Evolutionary conservation across 2,113 vertebrate genomes (phyloP).

Genomic region (Laterallus jamaicensis): DNA sequence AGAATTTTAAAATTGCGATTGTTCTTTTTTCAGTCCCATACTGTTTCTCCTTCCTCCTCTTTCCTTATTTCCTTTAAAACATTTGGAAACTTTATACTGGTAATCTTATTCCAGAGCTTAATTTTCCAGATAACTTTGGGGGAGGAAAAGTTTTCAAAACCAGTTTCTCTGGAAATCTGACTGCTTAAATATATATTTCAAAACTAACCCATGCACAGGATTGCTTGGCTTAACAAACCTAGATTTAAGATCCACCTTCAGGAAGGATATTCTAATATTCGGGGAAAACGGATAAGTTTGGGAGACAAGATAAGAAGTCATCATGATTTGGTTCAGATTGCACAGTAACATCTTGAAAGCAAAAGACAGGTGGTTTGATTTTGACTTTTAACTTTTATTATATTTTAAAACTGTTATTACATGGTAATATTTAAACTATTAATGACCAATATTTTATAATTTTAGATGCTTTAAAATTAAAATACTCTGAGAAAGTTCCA

Average conservation of each 20-base stretch:
- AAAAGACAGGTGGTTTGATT: not conserved
- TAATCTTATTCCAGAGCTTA: not conserved
- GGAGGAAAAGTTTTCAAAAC: not conserved
- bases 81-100: not conserved
- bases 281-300: not conserved
- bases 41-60: not conserved
- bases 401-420: not conserved
- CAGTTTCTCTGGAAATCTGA: not conserved
- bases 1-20: not conserved
- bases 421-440: not conserved
- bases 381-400: not conserved
- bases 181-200: not conserved
- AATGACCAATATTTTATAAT: not conserved
- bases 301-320: not conserved
- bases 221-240: not conserved
- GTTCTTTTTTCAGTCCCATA: not conserved
- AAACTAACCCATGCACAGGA: not conserved
- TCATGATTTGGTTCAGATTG: not conserved
- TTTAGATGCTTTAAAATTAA: not conserved
- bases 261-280: not conserved
- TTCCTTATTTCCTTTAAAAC: not conserved
- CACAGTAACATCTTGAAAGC: not conserved
- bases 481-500: not conserved
- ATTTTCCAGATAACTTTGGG: not conserved
- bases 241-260: not conserved